A percentile compares a stretch with the other conserved stretches of the same genome.
These are phyloP conservation scores for Heterohyrax brucei DNA, from an alignment of 2,797 vertebrate species.

Conservation along the genomic window DNA sequence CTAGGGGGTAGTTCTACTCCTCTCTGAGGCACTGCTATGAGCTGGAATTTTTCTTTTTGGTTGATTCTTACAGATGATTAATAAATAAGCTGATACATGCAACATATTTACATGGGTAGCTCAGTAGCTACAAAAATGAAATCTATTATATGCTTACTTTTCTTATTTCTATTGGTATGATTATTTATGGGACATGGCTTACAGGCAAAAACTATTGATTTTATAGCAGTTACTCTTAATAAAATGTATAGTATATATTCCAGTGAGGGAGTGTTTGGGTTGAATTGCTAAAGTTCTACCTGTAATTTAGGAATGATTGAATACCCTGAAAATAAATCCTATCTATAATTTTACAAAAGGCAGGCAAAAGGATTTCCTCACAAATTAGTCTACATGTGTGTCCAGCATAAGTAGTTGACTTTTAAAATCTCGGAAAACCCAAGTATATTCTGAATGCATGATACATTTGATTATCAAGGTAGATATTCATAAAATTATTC, in stretches of 20 bases:
- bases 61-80: constrained; percentile 16
- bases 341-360: constrained; percentile 59
- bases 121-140: not conserved
- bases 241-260: constrained; percentile 31
- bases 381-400: not conserved
- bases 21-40: too few relatives aligned
- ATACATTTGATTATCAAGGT: constrained; percentile 56
- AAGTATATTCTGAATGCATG: not conserved
- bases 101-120: not conserved
- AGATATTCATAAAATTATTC: constrained; percentile 61
- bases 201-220: not conserved
- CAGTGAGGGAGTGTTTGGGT: not conserved
- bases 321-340: constrained; percentile 21
- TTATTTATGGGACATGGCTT: not conserved
- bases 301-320: constrained; percentile 15
- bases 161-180: not conserved
- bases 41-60: too few relatives aligned
- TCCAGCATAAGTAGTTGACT: not conserved
- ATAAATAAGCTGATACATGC: not conserved
- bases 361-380: constrained; percentile 33
- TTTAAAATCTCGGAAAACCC: constrained; percentile 63
- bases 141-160: not conserved
- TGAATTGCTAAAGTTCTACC: not conserved
- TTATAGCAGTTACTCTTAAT: not conserved
- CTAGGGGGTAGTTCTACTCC: too few relatives aligned